Base-by-base conservation (phyloP, 2,797 vertebrate species). In the Fundulus diaphanus region DNA sequence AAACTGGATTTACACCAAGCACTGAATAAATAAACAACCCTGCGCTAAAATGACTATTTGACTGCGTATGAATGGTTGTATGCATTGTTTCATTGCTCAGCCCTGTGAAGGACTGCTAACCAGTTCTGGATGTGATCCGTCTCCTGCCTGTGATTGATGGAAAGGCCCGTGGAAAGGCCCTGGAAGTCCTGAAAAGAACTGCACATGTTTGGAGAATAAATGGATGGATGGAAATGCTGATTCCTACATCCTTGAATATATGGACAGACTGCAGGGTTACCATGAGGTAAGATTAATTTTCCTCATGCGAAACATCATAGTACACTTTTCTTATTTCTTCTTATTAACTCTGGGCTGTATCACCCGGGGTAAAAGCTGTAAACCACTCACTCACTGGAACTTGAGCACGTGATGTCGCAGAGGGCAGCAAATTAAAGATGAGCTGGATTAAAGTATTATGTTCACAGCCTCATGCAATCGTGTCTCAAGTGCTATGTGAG, bases 371-470 rank as follows among this genome's bases (percentile, higher is more conserved):
- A n/a, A n/a, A 40, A 66, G 63, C 3, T 16, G n/a, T 27, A 27
- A 42, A n/a, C 20, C 44, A 70, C 57, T 46, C 56, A 65, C 65
- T 79, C 73, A 68, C 29, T 40, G 48, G 44, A 78, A 82, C 74
- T 24, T 54, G 72, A 79, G 80, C 33, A 59, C 27, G n/a, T 79
- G 61, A 83, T 72, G 48, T 44, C 68, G 29, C 68, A 70, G 70
- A 69, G n/a, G 49, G 75, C 72, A 74, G 29, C 24, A 16, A 13
- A 54, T 65, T 63, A 42, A 69, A 69, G 72, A 73, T 80, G 12
- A 82, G 72, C 63, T 66, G 78, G 70, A 88, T 81, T 79, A 74
- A 82, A 80, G 56, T 33, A n/a, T 61, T 73, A 22, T 72, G 29
- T 24, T 70, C 66, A 74, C 52, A 82, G 73, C 67, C 51, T 61